Evolutionary conservation across 1,140 invertebrate species (phyloP), one percentile per base, ranked within the genome.

Genomic region (Holcopasites calliopsidis): DNA sequence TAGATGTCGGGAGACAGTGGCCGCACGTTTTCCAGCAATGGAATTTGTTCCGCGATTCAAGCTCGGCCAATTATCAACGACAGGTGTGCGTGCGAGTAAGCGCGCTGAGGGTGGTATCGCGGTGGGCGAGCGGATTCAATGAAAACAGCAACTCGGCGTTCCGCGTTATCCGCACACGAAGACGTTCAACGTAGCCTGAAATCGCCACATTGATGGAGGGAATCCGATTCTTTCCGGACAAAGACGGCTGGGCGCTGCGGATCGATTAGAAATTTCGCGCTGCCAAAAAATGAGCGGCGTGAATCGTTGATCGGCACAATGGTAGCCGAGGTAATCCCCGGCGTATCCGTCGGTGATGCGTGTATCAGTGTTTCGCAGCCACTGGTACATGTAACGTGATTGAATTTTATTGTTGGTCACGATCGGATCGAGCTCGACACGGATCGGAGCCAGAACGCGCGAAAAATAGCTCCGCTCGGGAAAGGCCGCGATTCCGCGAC

Each of bases 231-330:
- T 61, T 58, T 55, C 31, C 44, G 50, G 71, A 26, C 66, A 42
- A 54, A 78, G 54, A 61, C 62, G 33, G 13, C 16, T n/a, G 35
- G 57, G 57, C 3, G 35, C 35, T 2, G 16, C 16, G 49, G 62
- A 72, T 77, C 65, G 73, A 77, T 79, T 79, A 76, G 60, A 47
- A 76, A 76, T 79, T 72, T 79, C 65, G 31, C 44, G 54, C 52
- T 8, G 35, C 50, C 44, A 21, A 23, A 26, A 78, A 78, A 78
- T 69, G 35, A 21, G 40, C 62, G 7, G 6, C 57, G 26, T n/a
- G n/a, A n/a, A n/a, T n/a, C n/a, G n/a, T n/a, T n/a, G n/a, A n/a
- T n/a, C n/a, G n/a, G n/a, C n/a, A n/a, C n/a, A n/a, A n/a, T n/a
- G n/a, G n/a, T n/a, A n/a, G n/a, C n/a, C n/a, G n/a, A n/a, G n/a